Conservation (phyloP, 2,888 invertebrate genomes). For the Hydrotaea diabolus region DNA sequence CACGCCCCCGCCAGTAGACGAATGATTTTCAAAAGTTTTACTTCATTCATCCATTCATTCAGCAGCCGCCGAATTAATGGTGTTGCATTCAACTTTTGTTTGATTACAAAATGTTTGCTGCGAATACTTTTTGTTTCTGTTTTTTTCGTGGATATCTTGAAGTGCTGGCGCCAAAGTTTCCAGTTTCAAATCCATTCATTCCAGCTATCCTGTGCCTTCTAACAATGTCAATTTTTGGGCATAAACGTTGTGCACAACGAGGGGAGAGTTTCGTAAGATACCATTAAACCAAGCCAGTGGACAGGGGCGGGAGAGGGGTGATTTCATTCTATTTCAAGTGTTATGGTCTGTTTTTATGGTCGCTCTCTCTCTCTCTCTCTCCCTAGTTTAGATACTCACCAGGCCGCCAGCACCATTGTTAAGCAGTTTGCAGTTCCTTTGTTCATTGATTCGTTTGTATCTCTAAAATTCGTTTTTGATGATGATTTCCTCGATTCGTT, state of each 20-base stretch:
- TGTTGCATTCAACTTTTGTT: constrained; percentile 28
- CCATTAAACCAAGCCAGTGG: not conserved
- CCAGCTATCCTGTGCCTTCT: not conserved
- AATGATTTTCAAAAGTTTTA: constrained; percentile 24
- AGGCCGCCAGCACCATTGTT: constrained; percentile 14
- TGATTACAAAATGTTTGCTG: constrained; percentile 50
- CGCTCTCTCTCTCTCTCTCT: not conserved
- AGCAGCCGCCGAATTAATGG: constrained; percentile 26
- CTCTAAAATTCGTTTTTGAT: not conserved
- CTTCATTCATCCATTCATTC: no score
- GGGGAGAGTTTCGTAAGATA: not conserved
- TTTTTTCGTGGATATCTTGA: no score
- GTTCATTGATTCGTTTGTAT: not conserved
- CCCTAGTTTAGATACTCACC: constrained; percentile 23
- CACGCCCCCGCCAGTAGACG: not conserved
- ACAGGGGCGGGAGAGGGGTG: not conserved
- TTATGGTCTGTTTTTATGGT: constrained; percentile 17
- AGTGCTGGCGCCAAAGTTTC: constrained; percentile 73
- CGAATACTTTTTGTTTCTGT: constrained; percentile 45
- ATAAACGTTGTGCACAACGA: no score
- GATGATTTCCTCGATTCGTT: constrained; percentile 29
- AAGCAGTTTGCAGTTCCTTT: not conserved
- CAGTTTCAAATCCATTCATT: constrained; percentile 22
- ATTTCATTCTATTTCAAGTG: not conserved
- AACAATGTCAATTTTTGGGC: not conserved